phyloP scores from a whole-genome alignment of 2,797 vertebrate species.

The Heteromormyrus szaboi region DNA sequence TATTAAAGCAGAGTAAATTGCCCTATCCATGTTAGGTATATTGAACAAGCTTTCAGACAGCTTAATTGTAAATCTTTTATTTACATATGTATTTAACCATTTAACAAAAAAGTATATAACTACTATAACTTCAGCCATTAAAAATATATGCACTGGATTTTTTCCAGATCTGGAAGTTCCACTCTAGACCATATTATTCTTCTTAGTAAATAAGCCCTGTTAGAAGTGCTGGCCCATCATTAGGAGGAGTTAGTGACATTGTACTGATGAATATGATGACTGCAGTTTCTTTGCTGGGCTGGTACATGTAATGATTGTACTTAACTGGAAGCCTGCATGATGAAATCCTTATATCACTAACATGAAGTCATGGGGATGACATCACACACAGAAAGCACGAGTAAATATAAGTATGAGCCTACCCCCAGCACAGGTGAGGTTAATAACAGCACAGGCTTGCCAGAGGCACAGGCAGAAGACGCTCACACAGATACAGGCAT shows the following conservation, averaged over 20 bases:
- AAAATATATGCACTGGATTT: not conserved
- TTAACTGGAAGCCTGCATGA: not conserved
- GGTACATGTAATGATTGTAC: not conserved
- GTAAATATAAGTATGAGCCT: slow-evolving; percentile 13
- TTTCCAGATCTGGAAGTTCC: not conserved
- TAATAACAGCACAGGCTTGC: slow-evolving; percentile 31
- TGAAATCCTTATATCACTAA: not conserved
- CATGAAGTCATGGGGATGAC: not conserved
- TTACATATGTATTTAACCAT: not conserved
- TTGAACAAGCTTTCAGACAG: not conserved
- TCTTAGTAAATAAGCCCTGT: not conserved
- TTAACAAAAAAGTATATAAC: slow-evolving; percentile 10
- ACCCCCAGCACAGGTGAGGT: slow-evolving; percentile 23
- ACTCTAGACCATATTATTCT: not conserved
- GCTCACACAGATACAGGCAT: slow-evolving; percentile 26
- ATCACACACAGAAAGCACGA: not conserved
- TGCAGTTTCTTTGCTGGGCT: not conserved
- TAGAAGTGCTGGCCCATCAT: not conserved
- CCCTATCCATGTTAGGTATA: not conserved
- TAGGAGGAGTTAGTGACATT: not conserved
- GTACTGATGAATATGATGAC: not conserved
- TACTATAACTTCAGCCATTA: not conserved
- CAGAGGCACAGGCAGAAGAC: slow-evolving; percentile 17
- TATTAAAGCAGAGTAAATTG: not conserved
- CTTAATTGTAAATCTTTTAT: not conserved